Percentiles rank a stretch among this genome's conserved stretches.
Conservation (phyloP, 2,888 invertebrate species). For the Nymphalis c-album region DNA sequence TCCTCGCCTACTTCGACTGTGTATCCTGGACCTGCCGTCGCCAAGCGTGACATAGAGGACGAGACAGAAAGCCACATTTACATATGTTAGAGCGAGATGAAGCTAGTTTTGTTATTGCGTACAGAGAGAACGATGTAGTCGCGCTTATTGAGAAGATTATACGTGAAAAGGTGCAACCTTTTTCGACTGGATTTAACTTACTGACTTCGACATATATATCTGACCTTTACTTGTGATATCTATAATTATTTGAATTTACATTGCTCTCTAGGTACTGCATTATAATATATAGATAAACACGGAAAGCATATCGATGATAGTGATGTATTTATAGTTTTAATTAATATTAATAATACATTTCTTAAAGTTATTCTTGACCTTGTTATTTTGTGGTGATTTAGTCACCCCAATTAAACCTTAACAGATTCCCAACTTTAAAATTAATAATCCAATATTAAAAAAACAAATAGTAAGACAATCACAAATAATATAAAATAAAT, state of each 20-base stretch:
- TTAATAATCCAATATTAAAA: neutral
- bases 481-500: neutral
- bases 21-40: slow-evolving; percentile 73
- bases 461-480: neutral
- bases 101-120: slow-evolving; percentile 46
- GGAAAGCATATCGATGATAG: slow-evolving; percentile 19
- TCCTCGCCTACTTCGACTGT: slow-evolving; percentile 77
- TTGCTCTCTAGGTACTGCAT: slow-evolving; percentile 14
- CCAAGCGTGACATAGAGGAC: slow-evolving; percentile 64
- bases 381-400: no score
- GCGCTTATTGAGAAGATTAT: no score
- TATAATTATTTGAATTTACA: neutral
- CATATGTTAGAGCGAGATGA: slow-evolving; percentile 76
- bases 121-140: slow-evolving; percentile 20
- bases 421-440: no score
- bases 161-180: no score
- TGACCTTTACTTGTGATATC: neutral
- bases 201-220: neutral
- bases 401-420: no score
- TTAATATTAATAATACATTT: no score
- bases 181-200: no score
- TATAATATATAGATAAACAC: slow-evolving; percentile 16
- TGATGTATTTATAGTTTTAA: slow-evolving; percentile 7
- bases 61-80: slow-evolving; percentile 80
- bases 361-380: no score